phyloP scores from a whole-genome alignment of 2,113 vertebrate genomes.

The Halcyon malimbica region DNA sequence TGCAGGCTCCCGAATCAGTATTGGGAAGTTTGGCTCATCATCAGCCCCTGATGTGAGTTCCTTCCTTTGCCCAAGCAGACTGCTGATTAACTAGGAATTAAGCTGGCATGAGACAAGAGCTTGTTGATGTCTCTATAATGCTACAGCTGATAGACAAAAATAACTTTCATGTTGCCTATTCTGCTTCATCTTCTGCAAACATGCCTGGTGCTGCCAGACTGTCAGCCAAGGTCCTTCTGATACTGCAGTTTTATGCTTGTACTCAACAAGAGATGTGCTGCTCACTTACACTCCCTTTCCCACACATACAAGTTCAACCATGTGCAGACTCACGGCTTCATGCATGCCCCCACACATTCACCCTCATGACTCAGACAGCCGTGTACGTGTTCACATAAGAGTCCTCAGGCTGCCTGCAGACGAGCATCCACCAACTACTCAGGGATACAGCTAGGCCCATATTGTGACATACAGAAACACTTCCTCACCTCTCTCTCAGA shows the following conservation, averaged over 20 bases:
- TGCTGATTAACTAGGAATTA: slow-evolving; percentile 70
- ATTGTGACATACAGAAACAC: background rate
- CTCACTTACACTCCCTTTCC: background rate
- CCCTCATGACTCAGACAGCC: background rate
- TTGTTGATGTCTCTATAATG: slow-evolving; percentile 69
- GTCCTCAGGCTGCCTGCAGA: background rate
- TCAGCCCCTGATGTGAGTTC: slow-evolving; percentile 55
- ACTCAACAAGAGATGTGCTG: background rate
- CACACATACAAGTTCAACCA: background rate
- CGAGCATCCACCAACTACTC: background rate
- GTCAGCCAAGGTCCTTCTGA: background rate
- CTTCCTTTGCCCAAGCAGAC: slow-evolving; percentile 61
- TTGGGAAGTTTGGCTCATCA: slow-evolving; percentile 58
- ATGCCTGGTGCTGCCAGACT: slow-evolving; percentile 6
- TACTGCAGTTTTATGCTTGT: background rate
- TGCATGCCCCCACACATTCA: rapidly evolving
- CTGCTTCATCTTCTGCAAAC: slow-evolving; percentile 41
- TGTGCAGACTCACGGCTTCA: background rate
- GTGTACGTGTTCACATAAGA: rapidly evolving
- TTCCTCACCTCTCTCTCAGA: background rate
- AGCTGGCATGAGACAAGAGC: slow-evolving; percentile 68
- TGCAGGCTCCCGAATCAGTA: background rate
- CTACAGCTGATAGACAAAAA: slow-evolving; percentile 66
- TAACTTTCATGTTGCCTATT: slow-evolving; percentile 43
- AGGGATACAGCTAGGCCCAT: background rate